Base-by-base conservation (phyloP, 1,140 invertebrate genomes). In the Amyelois transitella region DNA sequence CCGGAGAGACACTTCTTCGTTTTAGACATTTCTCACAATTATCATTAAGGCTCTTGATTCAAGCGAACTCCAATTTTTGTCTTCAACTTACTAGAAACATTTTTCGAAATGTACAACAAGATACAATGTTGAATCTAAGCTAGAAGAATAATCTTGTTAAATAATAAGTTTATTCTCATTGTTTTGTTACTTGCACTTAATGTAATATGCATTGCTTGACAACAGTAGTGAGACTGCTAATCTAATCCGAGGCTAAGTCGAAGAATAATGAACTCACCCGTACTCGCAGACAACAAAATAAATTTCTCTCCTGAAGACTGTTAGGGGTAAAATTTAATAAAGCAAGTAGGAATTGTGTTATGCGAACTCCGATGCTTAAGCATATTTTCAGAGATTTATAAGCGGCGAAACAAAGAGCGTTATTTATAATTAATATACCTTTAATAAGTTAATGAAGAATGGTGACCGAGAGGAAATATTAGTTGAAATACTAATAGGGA, bases 301-400 rank as follows among this genome's bases (percentile, higher is more conserved):
- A 71, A 73, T 76, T 73, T 65, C 47, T 59, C 58, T 58, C 64
- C 44, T 58, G 66, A 69, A 75, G 59, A 69, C 64, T 71, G 63
- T 66, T 68, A 63, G 53, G 64, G 53, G 60, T 66, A 66, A 75
- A 76, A 72, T 76, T 71, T 71, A 76, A 73, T 76, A 76, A 73
- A 73, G 68, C 70, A 76, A 73, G 73, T 71, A 76, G 61, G 62
- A 69, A 73, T 69, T 65, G 55, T 62, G 64, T 69, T 68, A 67
- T 51, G 44, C 44, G 60, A 58, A 64, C 66, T 66, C 62, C 51
- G 64, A 71, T 69, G 59, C 62, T 68, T 63, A 64, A 69, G 64
- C 60, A 68, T 73, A 73, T 76, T 73, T 68, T 60, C 66, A 62
- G 55, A 73, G 73, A 71, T 61, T 58, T 55, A 57, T 52, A 50